Evolutionary conservation across 2,113 vertebrate species (phyloP), one percentile per base, ranked within the genome.

Genomic region (Sylvia atricapilla): DNA sequence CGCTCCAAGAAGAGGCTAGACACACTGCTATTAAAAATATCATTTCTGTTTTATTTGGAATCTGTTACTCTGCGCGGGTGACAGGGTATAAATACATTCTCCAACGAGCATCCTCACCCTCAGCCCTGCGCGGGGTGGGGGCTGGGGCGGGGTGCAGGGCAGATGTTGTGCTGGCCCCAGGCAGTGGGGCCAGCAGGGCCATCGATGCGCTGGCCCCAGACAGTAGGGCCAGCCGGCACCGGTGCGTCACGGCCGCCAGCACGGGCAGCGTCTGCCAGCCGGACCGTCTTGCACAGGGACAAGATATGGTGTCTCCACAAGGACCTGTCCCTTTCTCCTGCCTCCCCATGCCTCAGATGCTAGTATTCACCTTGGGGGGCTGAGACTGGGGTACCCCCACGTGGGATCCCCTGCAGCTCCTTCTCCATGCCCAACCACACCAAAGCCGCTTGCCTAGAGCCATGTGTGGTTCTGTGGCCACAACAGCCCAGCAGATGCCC

Each of bases 21-120:
- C 92, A 94, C 80, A 87, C 63, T 3, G 10, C 64, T 94, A 93
- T 94, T 97, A 97, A 97, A 97, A 97, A 97, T 96, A 97, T 94
- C 97, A 92, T 87, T 95, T 97, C 93, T 96, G 84, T 82, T 97
- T 97, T 97, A 97, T 97, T 97, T 94, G 93, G 94, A 96, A 84
- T 92, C 80, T 91, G 88, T 97, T 97, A 94, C 96, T 95, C 94
- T 92, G 96, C 90, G 25, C 23, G 25, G 94, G 85, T 94, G 96
- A 95, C 88, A 93, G 94, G 94, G 72, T 96, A 95, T 95, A 96
- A 97, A 96, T 97, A 97, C 97, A 97, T 97, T 97, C 97, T 96
- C 82, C 95, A 89, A 69, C 16, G 69, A 86, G 94, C 91, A 94
- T 70, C 94, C 90, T 87, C 87, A 84, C 73, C 76, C 88, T 83